phyloP scores from a whole-genome alignment of 2,797 vertebrate species.

The Acrossocheilus wenchowensis region DNA sequence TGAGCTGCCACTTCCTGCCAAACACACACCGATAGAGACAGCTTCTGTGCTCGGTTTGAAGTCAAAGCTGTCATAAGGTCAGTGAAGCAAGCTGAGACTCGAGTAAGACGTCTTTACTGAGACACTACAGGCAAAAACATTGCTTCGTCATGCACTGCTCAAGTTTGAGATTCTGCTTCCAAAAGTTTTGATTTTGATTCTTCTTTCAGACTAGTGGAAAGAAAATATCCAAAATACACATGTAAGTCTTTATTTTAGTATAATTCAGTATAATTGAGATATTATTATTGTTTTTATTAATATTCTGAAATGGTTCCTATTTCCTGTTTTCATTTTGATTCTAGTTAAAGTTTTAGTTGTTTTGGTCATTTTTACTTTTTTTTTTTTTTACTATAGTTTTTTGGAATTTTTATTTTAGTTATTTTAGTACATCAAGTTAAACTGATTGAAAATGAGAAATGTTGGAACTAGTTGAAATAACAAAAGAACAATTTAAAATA shows the following conservation, averaged over 20 bases:
- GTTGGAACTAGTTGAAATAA: too few species aligned
- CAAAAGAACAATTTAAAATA: too few species aligned
- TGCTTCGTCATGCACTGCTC: background rate
- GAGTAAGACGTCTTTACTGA: background rate
- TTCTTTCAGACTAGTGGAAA: background rate
- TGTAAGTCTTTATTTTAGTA: background rate
- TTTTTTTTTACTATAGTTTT: too few species aligned
- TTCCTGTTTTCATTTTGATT: background rate
- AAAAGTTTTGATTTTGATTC: too few species aligned
- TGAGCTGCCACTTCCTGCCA: conserved; percentile 33
- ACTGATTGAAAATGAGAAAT: too few species aligned
- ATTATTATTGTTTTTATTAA: background rate
- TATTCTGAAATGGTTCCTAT: background rate
- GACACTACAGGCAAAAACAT: background rate
- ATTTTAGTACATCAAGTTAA: too few species aligned
- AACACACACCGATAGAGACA: background rate
- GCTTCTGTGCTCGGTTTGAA: conserved; percentile 11
- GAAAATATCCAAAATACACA: background rate
- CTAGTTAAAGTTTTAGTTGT: background rate
- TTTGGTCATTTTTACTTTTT: too few species aligned
- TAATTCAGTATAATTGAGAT: background rate
- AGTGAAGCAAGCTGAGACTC: background rate
- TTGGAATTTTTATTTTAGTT: too few species aligned
- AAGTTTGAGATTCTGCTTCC: background rate
- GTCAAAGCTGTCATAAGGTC: conserved; percentile 18